phyloP scores from a whole-genome alignment of 2,888 invertebrate species.

The Mesorhabditis spiculigera region DNA sequence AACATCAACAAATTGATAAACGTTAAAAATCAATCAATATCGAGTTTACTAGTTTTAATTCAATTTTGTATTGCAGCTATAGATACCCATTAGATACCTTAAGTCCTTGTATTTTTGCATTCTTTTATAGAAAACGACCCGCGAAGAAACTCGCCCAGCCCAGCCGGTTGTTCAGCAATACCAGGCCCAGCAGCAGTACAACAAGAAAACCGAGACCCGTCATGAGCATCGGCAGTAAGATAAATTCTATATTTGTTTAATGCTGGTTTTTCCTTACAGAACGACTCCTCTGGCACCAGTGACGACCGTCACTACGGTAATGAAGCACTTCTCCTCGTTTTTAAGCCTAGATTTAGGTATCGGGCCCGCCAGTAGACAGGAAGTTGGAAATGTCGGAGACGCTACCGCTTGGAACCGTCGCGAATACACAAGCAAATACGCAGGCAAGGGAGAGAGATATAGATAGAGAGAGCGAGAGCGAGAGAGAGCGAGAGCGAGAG shows the following conservation, averaged over 20 bases:
- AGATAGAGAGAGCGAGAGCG: too few species aligned
- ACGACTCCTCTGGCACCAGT: neutral
- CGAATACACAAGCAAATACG: constrained; percentile 47
- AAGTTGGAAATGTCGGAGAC: constrained; percentile 40
- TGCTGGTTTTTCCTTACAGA: too few species aligned
- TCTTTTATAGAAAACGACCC: constrained; percentile 31
- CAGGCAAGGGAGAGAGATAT: constrained; percentile 23
- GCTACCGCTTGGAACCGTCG: constrained; percentile 39
- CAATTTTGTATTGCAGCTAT: too few species aligned
- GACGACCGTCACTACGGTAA: neutral
- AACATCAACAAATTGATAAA: too few species aligned
- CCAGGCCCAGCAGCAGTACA: constrained; percentile 26
- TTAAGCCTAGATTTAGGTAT: too few species aligned
- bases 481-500: neutral
- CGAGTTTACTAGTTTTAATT: too few species aligned
- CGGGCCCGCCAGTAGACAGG: neutral
- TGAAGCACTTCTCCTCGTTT: too few species aligned
- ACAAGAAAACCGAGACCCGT: constrained; percentile 40
- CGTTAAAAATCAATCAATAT: too few species aligned
- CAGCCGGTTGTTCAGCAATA: constrained; percentile 31
- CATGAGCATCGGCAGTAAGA: neutral
- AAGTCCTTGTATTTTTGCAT: too few species aligned
- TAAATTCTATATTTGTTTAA: too few species aligned
- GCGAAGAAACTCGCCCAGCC: constrained; percentile 38
- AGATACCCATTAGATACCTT: too few species aligned